Evolutionary conservation across 2,888 invertebrate genomes (phyloP), one percentile per base, ranked within the genome.

Genomic region (Cantharis flavilabris): DNA sequence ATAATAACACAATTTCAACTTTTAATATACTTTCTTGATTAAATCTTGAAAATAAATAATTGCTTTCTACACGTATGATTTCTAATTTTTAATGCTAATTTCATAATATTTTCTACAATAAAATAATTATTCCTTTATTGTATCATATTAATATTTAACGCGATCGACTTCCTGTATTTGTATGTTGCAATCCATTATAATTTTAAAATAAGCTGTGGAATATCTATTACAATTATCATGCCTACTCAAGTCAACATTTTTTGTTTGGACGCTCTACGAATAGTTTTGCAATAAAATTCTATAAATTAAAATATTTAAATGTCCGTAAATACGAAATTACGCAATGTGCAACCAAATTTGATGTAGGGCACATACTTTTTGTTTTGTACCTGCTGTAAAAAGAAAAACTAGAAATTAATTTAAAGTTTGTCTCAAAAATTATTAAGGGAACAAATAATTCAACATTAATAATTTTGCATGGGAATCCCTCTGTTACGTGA

Each of bases 101-200:
- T 67, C 65, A 26, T 67, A 20, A 67, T 18, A 23, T 23, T 20
- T 23, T 67, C 65, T 67, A 67, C 49, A 49, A 49, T 49, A 49
- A 16, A 16, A 16, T 49, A 49, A 49, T 23, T 67, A 23, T 67
- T 67, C 26, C n/a, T 67, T 67, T 23, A 67, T 67, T 67, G 65
- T 67, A 67, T 23, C 26, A 67, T 67, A 67, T 67, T 67, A 67
- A 67, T 67, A 67, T 67, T 67, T 67, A 18, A 67, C 26, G n/a
- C 65, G 65, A 67, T 67, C 20, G 23, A 67, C 65, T 67, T 67
- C 65, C 65, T 67, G 65, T 67, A 67, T 67, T 67, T 26, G 65
- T 23, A 67, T 23, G 16, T 14, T 13, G 20, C 65, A 23, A 67
- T 20, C 11, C 23, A 67, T 67, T 67, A 67, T 67, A 67, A 67